These are phyloP conservation scores for Aethina tumida DNA, from an alignment of 1,140 invertebrate species.

Conservation along the genomic window DNA sequence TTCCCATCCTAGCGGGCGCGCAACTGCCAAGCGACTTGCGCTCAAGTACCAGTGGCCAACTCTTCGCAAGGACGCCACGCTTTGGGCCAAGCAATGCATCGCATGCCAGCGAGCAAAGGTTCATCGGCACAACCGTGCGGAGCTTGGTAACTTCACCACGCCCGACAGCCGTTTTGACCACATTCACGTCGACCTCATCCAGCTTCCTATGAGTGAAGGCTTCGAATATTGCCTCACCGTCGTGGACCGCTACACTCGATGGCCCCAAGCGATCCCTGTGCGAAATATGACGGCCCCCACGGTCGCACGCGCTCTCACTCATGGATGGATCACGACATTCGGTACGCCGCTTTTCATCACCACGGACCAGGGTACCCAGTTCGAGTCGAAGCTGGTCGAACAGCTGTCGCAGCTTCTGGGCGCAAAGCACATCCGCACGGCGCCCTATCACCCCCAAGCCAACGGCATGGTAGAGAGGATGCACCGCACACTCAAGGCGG, in stretches of 20 bases:
- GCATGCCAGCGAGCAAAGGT: too few species aligned
- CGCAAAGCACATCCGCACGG: slow-evolving; percentile 2
- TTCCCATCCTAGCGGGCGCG: too few species aligned
- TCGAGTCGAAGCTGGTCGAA: slow-evolving; percentile 22
- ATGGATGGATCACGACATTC: slow-evolving; percentile 31
- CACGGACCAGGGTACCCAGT: slow-evolving; percentile 36
- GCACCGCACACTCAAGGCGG: slow-evolving; percentile 35
- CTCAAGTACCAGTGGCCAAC: too few species aligned
- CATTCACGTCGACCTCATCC: slow-evolving; percentile 42
- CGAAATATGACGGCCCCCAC: slow-evolving; percentile 29
- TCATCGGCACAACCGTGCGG: too few species aligned
- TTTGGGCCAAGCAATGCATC: too few species aligned
- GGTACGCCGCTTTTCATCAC: slow-evolving; percentile 32
- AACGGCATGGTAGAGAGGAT: too few species aligned
- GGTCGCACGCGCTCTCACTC: slow-evolving; percentile 23
- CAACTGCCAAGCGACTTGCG: too few species aligned
- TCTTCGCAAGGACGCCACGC: too few species aligned
- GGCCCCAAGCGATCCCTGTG: slow-evolving; percentile 36
- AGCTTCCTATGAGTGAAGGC: slow-evolving; percentile 30
- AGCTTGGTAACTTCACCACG: too few species aligned
- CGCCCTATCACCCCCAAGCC: slow-evolving; percentile 10
- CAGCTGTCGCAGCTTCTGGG: slow-evolving; percentile 4
- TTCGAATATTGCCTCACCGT: slow-evolving; percentile 35
- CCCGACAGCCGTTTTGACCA: slow-evolving; percentile 27
- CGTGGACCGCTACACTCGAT: slow-evolving; percentile 38